Percentiles rank a stretch among this genome's conserved stretches.
Conservation (phyloP, 2,113 vertebrate species). For the Xerus inauris region DNA sequence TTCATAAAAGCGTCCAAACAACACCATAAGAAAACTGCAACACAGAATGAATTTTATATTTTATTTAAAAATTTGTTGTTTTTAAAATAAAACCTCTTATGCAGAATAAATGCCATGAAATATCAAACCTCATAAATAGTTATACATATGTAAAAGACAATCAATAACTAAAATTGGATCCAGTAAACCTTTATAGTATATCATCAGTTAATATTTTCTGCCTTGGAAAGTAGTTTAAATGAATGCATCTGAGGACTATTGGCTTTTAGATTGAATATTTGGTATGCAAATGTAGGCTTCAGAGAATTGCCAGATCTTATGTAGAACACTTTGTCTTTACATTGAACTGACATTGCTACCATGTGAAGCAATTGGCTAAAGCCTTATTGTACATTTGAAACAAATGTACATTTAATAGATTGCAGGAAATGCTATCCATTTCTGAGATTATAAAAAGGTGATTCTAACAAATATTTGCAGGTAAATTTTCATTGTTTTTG, state of each 20-base stretch:
- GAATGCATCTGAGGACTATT: neutral
- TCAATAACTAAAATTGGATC: neutral
- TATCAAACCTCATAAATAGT: neutral
- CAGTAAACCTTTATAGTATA: neutral
- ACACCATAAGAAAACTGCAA: neutral
- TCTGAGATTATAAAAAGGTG: neutral
- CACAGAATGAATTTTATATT: neutral
- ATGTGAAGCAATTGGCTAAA: neutral
- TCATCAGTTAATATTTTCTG: neutral
- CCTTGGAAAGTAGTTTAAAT: neutral
- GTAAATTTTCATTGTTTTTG: neutral
- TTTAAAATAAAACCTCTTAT: neutral
- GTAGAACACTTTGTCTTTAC: constrained; percentile 2
- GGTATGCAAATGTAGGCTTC: neutral
- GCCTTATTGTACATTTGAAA: neutral
- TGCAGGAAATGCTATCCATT: neutral
- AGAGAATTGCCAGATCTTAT: neutral
- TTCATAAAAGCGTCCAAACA: neutral
- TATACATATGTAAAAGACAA: neutral
- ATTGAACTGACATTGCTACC: neutral
- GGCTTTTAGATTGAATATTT: neutral
- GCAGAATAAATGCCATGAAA: neutral
- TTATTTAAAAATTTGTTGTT: neutral
- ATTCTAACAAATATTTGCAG: neutral
- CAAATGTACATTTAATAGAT: neutral